A percentile compares a stretch with the other conserved stretches of the same genome.
These are phyloP conservation scores for Zingel zingel DNA, from an alignment of 2,113 vertebrate genomes.

Conservation along the genomic window DNA sequence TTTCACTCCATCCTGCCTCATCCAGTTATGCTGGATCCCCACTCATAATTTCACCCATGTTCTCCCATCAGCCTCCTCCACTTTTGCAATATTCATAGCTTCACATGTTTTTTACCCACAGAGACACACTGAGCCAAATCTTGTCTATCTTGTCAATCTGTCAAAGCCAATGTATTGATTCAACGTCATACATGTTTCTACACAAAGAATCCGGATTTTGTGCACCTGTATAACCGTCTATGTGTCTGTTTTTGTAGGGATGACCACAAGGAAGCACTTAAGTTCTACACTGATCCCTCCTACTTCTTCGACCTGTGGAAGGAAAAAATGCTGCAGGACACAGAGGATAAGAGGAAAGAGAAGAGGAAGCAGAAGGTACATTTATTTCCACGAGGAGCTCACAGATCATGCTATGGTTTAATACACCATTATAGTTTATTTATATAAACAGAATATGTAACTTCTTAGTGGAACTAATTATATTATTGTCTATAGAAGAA, in stretches of 20 bases:
- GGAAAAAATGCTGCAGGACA: constrained; percentile 99
- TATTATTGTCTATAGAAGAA: not conserved
- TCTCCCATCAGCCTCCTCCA: constrained; percentile 26
- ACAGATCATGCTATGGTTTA: not conserved
- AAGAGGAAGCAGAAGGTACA: constrained; percentile 85
- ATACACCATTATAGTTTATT: not conserved
- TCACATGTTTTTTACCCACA: constrained; percentile 20
- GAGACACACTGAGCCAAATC: not conserved
- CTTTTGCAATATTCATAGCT: constrained; percentile 38
- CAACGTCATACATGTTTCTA: not conserved
- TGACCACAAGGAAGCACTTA: constrained; percentile 96
- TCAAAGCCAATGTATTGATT: not conserved
- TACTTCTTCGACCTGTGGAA: constrained; percentile 99
- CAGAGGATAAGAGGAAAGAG: constrained; percentile 98
- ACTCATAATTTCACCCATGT: not conserved
- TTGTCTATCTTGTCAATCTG: not conserved
- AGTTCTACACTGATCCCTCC: constrained; percentile 98
- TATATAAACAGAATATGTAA: not conserved
- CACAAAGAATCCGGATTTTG: not conserved
- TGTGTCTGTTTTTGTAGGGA: constrained; percentile 85
- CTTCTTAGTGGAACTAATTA: not conserved
- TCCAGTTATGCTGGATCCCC: not conserved
- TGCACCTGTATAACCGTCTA: not conserved
- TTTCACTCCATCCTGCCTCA: constrained; percentile 22
- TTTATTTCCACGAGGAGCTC: not conserved